Percentiles rank a stretch among this genome's conserved stretches.
phyloP scores from a whole-genome alignment of 2,113 vertebrate genomes.

The Brachyhypopomus occidentalis region DNA sequence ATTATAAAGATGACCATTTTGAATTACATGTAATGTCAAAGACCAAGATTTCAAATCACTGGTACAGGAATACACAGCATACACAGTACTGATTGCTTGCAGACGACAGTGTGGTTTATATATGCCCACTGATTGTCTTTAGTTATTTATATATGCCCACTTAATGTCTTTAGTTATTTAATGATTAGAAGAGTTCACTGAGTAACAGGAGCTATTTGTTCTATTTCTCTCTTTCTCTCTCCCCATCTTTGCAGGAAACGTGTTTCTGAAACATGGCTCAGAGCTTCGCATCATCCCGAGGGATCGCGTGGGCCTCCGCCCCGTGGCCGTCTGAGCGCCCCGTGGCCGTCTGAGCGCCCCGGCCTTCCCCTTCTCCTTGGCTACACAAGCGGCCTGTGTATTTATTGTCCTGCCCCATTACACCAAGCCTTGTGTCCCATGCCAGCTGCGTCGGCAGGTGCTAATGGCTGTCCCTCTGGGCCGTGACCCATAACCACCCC shows the following conservation, averaged over 20 bases:
- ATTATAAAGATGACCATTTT: no score
- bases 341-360: slow-evolving; percentile 58
- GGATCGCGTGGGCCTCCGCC: slow-evolving; percentile 79
- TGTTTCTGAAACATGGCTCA: slow-evolving; percentile 79
- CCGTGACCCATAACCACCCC: neutral
- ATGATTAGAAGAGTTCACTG: no score
- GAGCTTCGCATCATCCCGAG: slow-evolving; percentile 80
- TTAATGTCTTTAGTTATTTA: no score
- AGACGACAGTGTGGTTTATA: no score
- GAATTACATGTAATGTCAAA: no score
- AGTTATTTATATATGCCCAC: no score
- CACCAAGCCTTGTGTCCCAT: neutral
- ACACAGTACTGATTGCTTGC: no score
- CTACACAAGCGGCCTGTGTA: slow-evolving; percentile 32
- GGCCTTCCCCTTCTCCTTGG: slow-evolving; percentile 35
- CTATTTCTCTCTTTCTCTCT: neutral
- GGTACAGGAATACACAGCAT: no score
- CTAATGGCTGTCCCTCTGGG: slow-evolving; percentile 1
- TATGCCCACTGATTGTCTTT: no score
- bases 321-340: slow-evolving; percentile 27
- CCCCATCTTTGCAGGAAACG: slow-evolving; percentile 65
- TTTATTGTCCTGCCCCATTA: slow-evolving; percentile 49
- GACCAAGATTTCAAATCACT: no score
- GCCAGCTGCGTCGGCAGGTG: neutral
- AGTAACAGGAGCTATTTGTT: no score